phyloP scores from a whole-genome alignment of 2,113 vertebrate species.

The Scolopax mira region DNA sequence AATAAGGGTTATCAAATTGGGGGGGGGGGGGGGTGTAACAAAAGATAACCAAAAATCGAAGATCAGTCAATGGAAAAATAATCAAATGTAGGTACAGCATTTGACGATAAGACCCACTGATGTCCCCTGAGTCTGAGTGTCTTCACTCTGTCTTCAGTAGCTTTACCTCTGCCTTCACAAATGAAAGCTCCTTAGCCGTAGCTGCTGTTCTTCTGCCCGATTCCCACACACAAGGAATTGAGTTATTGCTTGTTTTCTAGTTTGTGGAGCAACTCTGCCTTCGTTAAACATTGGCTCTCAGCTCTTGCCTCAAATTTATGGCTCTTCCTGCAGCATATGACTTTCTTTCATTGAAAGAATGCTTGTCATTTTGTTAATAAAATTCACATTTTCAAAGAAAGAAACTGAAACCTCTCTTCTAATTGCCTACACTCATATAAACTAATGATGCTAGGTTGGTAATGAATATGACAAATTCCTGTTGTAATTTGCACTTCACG shows the following conservation, averaged over 20 bases:
- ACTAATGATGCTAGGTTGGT: neutral
- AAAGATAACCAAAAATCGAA: neutral
- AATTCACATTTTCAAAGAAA: constrained; percentile 20
- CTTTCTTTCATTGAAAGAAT: constrained; percentile 4
- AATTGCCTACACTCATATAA: constrained; percentile 1
- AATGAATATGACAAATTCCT: constrained; percentile 18
- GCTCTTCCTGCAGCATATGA: neutral
- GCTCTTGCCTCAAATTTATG: neutral
- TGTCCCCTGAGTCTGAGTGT: neutral
- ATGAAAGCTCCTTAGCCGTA: neutral
- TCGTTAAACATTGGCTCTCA: neutral
- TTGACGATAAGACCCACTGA: neutral
- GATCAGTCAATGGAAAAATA: neutral
- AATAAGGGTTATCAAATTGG: neutral
- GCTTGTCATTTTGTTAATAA: constrained; percentile 1
- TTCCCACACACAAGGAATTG: neutral
- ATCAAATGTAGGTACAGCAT: neutral
- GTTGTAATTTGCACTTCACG: neutral
- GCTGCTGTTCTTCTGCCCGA: neutral
- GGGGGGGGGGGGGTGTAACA: neutral
- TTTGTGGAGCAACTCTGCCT: neutral
- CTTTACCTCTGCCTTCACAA: neutral
- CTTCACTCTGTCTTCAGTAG: neutral
- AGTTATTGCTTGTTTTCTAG: neutral
- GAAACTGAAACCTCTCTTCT: neutral